Conservation (phyloP, 2,113 vertebrate genomes). For the Psittacara wagleri region DNA sequence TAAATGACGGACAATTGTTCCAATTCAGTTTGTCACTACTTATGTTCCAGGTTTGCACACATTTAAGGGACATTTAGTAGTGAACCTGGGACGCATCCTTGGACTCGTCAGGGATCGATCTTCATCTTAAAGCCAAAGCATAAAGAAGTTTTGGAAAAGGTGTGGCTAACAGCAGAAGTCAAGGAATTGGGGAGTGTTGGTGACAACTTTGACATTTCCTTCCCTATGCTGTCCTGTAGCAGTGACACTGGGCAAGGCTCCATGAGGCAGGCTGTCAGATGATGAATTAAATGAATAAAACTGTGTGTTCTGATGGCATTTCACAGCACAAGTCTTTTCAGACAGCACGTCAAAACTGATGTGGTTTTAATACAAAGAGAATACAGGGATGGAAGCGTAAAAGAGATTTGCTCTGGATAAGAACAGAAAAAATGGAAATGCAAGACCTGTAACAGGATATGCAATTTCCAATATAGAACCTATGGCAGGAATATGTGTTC, state of each 20-base stretch:
- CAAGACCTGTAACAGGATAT: background rate
- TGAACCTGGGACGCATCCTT: background rate
- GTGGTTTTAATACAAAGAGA: background rate
- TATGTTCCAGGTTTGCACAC: background rate
- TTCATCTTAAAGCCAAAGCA: background rate
- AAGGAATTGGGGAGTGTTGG: background rate
- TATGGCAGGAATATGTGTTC: background rate
- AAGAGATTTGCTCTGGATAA: background rate
- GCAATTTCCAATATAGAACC: background rate
- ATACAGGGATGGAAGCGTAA: background rate
- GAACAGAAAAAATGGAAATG: background rate
- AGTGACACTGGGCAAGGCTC: background rate
- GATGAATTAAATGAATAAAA: background rate
- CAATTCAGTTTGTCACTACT: background rate
- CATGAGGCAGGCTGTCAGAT: background rate
- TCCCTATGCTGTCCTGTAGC: background rate
- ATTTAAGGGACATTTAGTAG: background rate
- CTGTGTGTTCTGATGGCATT: background rate
- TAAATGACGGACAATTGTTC: background rate
- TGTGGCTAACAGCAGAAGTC: background rate
- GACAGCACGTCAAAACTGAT: background rate
- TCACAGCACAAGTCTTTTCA: background rate
- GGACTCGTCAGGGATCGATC: accelerated
- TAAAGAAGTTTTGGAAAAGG: background rate
- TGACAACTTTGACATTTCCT: background rate